Evolutionary conservation across 2,888 invertebrate genomes (phyloP).

Genomic region (Rapana venosa): DNA sequence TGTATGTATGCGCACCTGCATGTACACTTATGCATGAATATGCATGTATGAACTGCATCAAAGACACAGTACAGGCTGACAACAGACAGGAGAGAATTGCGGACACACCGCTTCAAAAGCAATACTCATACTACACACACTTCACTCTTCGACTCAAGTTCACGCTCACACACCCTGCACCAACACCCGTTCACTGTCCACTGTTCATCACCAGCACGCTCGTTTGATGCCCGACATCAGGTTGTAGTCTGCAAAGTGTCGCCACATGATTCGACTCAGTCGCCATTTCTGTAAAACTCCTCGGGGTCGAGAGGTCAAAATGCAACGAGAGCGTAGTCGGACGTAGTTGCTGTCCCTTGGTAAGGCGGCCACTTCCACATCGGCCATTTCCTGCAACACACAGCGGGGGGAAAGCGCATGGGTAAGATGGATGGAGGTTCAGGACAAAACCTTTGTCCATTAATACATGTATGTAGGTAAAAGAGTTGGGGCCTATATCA

Average conservation of each 20-base stretch:
- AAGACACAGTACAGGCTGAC: not conserved
- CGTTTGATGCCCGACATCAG: constrained; percentile 93
- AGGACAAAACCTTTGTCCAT: too few relatives aligned
- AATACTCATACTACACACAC: not conserved
- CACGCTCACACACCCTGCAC: too few relatives aligned
- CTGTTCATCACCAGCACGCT: constrained; percentile 88
- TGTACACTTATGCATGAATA: not conserved
- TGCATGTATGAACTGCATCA: not conserved
- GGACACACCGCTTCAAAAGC: not conserved
- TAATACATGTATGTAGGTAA: too few relatives aligned
- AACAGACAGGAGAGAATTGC: not conserved
- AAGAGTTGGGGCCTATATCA: too few relatives aligned
- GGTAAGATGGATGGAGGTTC: not conserved
- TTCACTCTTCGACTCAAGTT: not conserved
- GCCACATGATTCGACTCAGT: constrained; percentile 92
- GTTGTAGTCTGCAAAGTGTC: constrained; percentile 95
- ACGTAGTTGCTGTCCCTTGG: constrained; percentile 79
- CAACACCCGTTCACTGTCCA: not conserved
- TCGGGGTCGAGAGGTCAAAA: constrained; percentile 91
- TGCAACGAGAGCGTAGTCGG: constrained; percentile 85
- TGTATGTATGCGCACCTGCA: not conserved
- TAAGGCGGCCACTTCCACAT: constrained; percentile 86
- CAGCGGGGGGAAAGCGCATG: not conserved
- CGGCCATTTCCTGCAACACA: constrained; percentile 85
- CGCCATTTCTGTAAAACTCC: constrained; percentile 90